Evolutionary conservation across 2,797 vertebrate species (phyloP).

Genomic region (Onychomys arenicola): DNA sequence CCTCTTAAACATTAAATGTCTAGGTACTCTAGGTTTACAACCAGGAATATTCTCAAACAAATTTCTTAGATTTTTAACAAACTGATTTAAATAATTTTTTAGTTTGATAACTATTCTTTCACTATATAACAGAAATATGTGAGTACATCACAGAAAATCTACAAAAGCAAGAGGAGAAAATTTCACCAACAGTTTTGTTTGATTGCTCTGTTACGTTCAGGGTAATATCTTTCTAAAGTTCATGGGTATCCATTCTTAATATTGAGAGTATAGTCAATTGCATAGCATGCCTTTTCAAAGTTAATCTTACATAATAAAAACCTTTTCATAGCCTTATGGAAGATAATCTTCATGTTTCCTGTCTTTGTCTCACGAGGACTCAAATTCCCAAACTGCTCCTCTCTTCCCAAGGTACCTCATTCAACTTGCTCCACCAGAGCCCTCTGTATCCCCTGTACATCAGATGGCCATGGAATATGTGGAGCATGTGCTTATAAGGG

Average conservation of each 20-base stretch:
- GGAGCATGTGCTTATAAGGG: rapidly evolving
- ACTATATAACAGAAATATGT: not conserved
- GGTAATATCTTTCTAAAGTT: not conserved
- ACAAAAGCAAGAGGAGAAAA: not conserved
- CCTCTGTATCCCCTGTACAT: rapidly evolving
- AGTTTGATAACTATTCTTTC: not conserved
- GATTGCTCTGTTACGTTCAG: not conserved
- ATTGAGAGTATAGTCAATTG: not conserved
- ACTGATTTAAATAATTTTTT: not conserved
- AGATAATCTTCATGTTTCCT: not conserved
- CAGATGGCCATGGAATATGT: not conserved
- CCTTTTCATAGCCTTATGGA: not conserved
- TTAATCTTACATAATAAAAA: not conserved
- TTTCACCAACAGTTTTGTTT: not conserved
- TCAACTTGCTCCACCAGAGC: not conserved
- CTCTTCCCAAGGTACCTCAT: not conserved
- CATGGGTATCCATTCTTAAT: not conserved
- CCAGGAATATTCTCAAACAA: not conserved
- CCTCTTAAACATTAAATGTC: not conserved
- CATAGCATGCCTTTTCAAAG: not conserved
- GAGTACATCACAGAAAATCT: not conserved
- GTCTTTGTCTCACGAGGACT: not conserved
- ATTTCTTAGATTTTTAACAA: not conserved
- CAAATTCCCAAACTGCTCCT: not conserved
- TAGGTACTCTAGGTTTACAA: not conserved